Conservation (phyloP, 2,888 invertebrate genomes). For the Ophioninae sp. region DNA sequence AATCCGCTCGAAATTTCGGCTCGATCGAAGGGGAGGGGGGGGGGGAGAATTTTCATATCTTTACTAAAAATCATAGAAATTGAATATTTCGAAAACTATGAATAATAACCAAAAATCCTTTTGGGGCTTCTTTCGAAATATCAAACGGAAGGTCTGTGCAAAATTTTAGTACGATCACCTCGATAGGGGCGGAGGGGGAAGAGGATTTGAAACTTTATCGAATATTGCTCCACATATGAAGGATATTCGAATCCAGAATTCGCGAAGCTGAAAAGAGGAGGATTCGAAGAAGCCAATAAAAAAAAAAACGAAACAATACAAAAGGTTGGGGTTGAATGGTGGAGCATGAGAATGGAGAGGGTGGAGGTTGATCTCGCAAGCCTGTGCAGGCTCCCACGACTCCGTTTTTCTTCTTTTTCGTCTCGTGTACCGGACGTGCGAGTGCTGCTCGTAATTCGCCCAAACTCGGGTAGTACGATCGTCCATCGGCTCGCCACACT, state of each 20-base stretch:
- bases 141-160: no score
- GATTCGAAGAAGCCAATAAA: constrained; percentile 12
- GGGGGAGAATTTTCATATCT: no score
- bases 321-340: constrained; percentile 44
- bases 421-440: constrained; percentile 56
- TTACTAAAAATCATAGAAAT: no score
- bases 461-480: constrained; percentile 42
- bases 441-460: constrained; percentile 48
- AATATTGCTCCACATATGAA: not conserved
- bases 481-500: constrained; percentile 45
- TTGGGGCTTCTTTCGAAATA: no score
- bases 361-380: constrained; percentile 40
- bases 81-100: no score
- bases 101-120: no score
- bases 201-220: no score
- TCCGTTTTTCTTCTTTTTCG: constrained; percentile 32
- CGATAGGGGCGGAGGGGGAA: not conserved
- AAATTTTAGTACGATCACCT: not conserved
- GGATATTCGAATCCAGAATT: constrained; percentile 1
- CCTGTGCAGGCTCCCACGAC: constrained; percentile 54
- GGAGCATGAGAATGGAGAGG: constrained; percentile 38
- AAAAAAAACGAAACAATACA: constrained; percentile 31
- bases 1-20: no score
- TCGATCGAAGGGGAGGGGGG: no score
- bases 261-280: constrained; percentile 3